These are phyloP conservation scores for Oncorhynchus kisutch DNA, from an alignment of 2,113 vertebrate genomes.

Conservation along the genomic window DNA sequence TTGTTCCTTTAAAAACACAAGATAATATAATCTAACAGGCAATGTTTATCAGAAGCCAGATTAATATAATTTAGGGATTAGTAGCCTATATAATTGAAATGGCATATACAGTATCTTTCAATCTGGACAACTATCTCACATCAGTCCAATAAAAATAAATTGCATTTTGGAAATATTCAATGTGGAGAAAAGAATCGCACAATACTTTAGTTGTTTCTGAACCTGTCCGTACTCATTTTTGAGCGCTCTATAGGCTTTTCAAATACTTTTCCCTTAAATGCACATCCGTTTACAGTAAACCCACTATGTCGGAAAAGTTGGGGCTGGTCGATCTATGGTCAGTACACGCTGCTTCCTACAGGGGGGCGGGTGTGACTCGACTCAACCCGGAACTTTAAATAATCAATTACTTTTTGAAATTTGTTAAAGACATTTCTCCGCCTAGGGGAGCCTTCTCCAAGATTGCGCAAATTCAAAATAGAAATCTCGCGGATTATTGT, in stretches of 20 bases:
- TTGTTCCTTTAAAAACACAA: too few species aligned
- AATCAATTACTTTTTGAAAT: constrained; percentile 39
- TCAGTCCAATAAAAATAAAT: not conserved
- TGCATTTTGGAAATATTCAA: not conserved
- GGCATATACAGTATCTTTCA: too few species aligned
- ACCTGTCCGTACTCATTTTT: too few species aligned
- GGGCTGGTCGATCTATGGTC: not conserved
- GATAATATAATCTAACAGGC: too few species aligned
- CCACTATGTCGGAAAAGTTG: not conserved
- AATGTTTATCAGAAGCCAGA: too few species aligned
- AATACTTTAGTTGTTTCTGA: too few species aligned
- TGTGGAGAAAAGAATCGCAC: too few species aligned
- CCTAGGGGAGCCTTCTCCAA: not conserved
- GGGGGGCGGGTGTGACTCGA: constrained; percentile 58
- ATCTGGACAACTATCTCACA: too few species aligned
- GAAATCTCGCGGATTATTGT: not conserved
- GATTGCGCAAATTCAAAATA: not conserved
- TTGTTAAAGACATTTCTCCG: constrained; percentile 1
- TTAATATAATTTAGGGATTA: too few species aligned
- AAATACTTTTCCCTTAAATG: not conserved
- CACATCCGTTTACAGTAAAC: not conserved
- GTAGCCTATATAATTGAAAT: too few species aligned
- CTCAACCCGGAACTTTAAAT: constrained; percentile 74
- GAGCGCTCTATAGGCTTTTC: too few species aligned
- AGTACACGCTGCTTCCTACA: constrained; percentile 33